Conservation (phyloP, 1,140 invertebrate genomes). For the Anastatus disparis region DNA sequence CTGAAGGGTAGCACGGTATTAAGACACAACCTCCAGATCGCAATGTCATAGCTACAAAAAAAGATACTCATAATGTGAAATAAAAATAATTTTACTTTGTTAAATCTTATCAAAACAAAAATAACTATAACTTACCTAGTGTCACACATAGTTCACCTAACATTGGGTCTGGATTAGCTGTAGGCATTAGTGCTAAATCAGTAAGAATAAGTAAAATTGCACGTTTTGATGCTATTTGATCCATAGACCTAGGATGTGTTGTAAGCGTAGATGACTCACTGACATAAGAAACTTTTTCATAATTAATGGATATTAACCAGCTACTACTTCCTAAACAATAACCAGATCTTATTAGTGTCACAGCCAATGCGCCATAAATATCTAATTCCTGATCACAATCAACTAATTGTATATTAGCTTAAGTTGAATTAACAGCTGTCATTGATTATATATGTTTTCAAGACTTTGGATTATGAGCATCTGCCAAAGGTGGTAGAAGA, state of each 20-base stretch:
- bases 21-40: slow-evolving; percentile 91
- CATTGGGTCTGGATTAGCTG: slow-evolving; percentile 93
- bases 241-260: slow-evolving; percentile 92
- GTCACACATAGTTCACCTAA: slow-evolving; percentile 94
- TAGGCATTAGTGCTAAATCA: slow-evolving; percentile 92
- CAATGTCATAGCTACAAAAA: slow-evolving; percentile 74
- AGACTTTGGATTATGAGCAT: slow-evolving; percentile 80
- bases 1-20: slow-evolving; percentile 95
- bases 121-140: slow-evolving; percentile 72
- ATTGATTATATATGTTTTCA: slow-evolving; percentile 92
- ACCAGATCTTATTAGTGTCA: slow-evolving; percentile 96
- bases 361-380: slow-evolving; percentile 88
- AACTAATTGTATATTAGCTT: slow-evolving; percentile 90
- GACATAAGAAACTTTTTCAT: slow-evolving; percentile 93
- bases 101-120: background rate
- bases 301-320: slow-evolving; percentile 93
- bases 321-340: slow-evolving; percentile 97
- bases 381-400: slow-evolving; percentile 96
- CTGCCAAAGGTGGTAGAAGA: slow-evolving; percentile 83
- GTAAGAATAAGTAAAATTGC: slow-evolving; percentile 93
- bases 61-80: too few relatives aligned
- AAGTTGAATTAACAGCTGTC: slow-evolving; percentile 82
- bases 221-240: slow-evolving; percentile 88
- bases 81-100: too few relatives aligned
- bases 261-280: slow-evolving; percentile 90